These are phyloP conservation scores for Hippasteria phrygiana DNA, from an alignment of 53 echinoderm and acorn worm species.

Conservation along the genomic window DNA sequence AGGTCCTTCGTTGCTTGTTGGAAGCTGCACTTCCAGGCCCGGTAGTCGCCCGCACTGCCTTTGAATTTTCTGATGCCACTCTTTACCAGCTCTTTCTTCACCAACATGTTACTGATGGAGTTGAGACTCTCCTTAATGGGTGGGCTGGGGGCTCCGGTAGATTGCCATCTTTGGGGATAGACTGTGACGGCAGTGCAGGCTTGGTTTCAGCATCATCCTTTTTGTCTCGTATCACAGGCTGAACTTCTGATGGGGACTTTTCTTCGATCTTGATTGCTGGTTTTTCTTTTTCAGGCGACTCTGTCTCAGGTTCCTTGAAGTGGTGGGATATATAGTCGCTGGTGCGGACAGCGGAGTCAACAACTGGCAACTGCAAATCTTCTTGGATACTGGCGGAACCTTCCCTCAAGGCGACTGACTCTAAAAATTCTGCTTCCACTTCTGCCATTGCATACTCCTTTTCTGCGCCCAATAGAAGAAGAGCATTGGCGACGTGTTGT, in stretches of 20 bases:
- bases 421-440: constrained; percentile 62
- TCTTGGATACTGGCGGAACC: constrained; percentile 9
- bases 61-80: constrained; percentile 62
- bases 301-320: constrained; percentile 23
- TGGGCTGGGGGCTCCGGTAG: constrained; percentile 5
- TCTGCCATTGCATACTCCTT: constrained; percentile 73
- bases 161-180: background rate
- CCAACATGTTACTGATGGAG: constrained; percentile 68
- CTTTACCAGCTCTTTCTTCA: constrained; percentile 68
- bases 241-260: constrained; percentile 28
- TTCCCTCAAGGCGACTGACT: constrained; percentile 55
- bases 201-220: too few species aligned
- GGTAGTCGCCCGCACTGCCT: constrained; percentile 59
- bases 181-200: background rate
- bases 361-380: constrained; percentile 50
- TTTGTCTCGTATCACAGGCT: background rate
- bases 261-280: constrained; percentile 6
- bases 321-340: constrained; percentile 35
- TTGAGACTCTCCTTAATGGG: constrained; percentile 42
- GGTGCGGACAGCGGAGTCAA: constrained; percentile 59
- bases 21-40: constrained; percentile 73
- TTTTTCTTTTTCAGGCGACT: constrained; percentile 18
- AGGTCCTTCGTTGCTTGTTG: constrained; percentile 68
- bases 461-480: constrained; percentile 72
- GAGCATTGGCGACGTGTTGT: constrained; percentile 60